These are phyloP conservation scores for Nothocercus julius DNA, from an alignment of 2,113 vertebrate species.

Conservation along the genomic window DNA sequence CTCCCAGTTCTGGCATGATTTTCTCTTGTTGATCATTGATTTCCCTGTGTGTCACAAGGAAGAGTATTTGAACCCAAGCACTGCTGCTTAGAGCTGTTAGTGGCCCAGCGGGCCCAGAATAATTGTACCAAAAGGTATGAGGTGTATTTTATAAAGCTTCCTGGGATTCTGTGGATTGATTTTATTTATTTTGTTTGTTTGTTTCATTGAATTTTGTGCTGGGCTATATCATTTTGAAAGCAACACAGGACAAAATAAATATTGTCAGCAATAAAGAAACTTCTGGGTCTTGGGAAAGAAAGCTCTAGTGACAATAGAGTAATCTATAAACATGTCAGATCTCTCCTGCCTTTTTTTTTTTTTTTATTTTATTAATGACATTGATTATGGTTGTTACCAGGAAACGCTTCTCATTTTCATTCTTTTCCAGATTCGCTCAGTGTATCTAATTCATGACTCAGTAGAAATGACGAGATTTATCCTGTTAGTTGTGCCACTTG, in stretches of 20 bases:
- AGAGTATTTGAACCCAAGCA: neutral
- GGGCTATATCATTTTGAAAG: neutral
- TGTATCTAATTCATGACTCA: conserved; percentile 67
- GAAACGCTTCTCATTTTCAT: conserved; percentile 55
- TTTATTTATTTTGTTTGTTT: neutral
- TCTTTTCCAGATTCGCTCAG: conserved; percentile 40
- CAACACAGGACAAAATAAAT: neutral
- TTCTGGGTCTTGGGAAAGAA: neutral
- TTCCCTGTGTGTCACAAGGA: neutral
- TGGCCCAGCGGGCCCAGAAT: neutral
- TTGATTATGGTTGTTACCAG: conserved; percentile 46
- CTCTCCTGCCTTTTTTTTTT: neutral
- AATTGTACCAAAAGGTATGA: neutral
- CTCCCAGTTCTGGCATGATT: neutral
- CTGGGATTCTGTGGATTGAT: neutral
- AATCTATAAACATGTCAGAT: conserved; percentile 31
- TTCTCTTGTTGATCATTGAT: neutral
- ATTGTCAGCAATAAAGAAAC: neutral
- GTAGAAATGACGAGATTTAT: conserved; percentile 63
- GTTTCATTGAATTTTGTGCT: neutral
- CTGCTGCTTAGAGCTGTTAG: neutral
- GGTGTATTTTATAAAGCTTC: neutral
- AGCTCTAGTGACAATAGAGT: neutral
- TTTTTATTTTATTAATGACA: neutral
- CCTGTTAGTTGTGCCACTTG: conserved; percentile 66